Evolutionary conservation across 1,140 invertebrate genomes (phyloP), one percentile per base, ranked within the genome.

Genomic region (Varroa destructor): DNA sequence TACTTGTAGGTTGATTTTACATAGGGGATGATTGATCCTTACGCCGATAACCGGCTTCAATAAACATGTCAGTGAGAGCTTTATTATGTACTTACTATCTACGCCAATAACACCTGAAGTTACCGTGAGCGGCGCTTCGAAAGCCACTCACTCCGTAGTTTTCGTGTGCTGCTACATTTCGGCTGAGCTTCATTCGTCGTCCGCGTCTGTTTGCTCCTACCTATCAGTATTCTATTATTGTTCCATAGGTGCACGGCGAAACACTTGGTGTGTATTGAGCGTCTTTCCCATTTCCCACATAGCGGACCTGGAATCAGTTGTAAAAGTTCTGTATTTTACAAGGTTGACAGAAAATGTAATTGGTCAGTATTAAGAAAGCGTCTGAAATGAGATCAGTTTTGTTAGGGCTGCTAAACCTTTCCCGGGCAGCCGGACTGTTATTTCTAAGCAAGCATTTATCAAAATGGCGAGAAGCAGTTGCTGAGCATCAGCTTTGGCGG

Each of bases 141-240:
- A 67, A 8, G 46, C 12, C 1, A 14, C 36, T 46, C 40, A 36
- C 46, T 37, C 40, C 61, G 61, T 67, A 46, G 40, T 43, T 40
- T 46, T 67, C 61, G 40, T 67, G 37, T 25, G 46, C 40, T 67
- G 61, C 61, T 14, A 37, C 61, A 67, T 67, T 8, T 12, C 61
- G 40, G 61, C 14, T 46, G 61, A 67, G 2, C 46, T 40, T 37
- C 61, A 67, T 14, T 37, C 61, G 36, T 40, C 12, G 40, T 12
- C 61, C 14, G 12, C 61, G 37, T 67, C 14, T 40, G 40, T 37
- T 25, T 37, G 10, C 8, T 67, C 61, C 61, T 37, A 67, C 40
- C 61, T 40, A 40, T 67, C 61, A 8, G 14, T 36, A 37, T 67
- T 40, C 25, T 25, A 25, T 25, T 25, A 25, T 25, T 25, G 25